Base-by-base conservation (phyloP, 2,888 invertebrate genomes). In the Euplexia lucipara region DNA sequence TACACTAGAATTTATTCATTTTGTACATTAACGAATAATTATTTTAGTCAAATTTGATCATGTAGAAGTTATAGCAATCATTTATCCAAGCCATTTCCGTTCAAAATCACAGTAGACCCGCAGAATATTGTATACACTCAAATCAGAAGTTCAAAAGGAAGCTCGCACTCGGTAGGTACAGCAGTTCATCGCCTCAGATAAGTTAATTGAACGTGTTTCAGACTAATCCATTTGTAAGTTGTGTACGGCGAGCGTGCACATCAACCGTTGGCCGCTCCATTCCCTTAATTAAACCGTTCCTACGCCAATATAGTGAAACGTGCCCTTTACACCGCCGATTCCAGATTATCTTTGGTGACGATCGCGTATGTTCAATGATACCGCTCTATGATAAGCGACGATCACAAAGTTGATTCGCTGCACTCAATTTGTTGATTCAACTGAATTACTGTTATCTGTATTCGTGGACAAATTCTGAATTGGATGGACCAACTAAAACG, bases 191-290 rank as follows among this genome's bases (percentile, higher is more conserved):
- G 81, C 81, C 80, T 73, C 79, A 81, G 83, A 84, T 85, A 83
- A 88, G 85, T 87, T 87, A 88, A 89, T 87, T 88, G 86, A 87
- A 89, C 86, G 80, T 87, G 86, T 86, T 81, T 83, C 86, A 88
- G 87, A 90, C 91, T 91, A 94, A 93, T 94, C 93, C 92, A 93
- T 93, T 94, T 93, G 92, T 87, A 85, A 87, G 84, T 85, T 81
- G 75, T 83, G 61, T 81, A 81, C 80, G 71, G 66, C 71, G 75
- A 78, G 75, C 82, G 81, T 74, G 84, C 84, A 79, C 81, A 78
- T 78, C 77, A 78, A 74, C 74, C 84, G 81, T 81, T 81, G 78
- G 73, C 52, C 73, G 83, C 70, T 84, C 91, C 93, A 93, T 92
- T 92, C 87, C 86, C 90, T 92, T 94, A 93, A 94, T 94, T 93